Evolutionary conservation across 2,888 invertebrate species (phyloP).

Genomic region (Brachyptera putata): DNA sequence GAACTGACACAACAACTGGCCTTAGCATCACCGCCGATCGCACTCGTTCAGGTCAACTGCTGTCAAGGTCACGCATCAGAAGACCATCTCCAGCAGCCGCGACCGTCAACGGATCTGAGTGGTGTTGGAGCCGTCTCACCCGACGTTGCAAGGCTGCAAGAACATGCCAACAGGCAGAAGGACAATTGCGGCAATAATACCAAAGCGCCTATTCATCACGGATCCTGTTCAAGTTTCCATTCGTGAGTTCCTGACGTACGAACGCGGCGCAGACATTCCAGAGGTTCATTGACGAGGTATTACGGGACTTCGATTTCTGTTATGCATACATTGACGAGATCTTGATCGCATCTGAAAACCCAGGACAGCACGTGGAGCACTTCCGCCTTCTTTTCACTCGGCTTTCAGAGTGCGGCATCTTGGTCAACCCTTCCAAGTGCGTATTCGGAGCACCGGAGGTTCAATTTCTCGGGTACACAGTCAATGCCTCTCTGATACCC

Average conservation of each 20-base stretch:
- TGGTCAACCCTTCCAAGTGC: constrained; percentile 2
- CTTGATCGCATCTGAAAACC: neutral
- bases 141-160: too few relatives aligned
- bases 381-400: constrained; percentile 35
- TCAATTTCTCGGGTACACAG: constrained; percentile 19
- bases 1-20: too few relatives aligned
- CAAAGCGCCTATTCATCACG: too few relatives aligned
- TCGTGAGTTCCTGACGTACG: constrained; percentile 21
- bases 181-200: too few relatives aligned
- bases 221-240: constrained; percentile 27
- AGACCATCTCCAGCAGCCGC: too few relatives aligned
- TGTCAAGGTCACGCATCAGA: too few relatives aligned
- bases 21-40: too few relatives aligned
- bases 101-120: too few relatives aligned
- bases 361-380: constrained; percentile 31
- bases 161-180: too few relatives aligned
- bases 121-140: too few relatives aligned
- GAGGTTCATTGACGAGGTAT: constrained; percentile 22
- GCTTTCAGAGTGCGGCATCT: constrained; percentile 34
- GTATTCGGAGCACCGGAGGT: neutral
- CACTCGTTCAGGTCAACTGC: too few relatives aligned
- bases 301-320: constrained; percentile 13
- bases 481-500: constrained; percentile 11
- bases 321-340: constrained; percentile 23
- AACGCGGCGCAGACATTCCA: constrained; percentile 27